phyloP scores from a whole-genome alignment of 2,797 vertebrate species.

The Lycodopsis pacificus region DNA sequence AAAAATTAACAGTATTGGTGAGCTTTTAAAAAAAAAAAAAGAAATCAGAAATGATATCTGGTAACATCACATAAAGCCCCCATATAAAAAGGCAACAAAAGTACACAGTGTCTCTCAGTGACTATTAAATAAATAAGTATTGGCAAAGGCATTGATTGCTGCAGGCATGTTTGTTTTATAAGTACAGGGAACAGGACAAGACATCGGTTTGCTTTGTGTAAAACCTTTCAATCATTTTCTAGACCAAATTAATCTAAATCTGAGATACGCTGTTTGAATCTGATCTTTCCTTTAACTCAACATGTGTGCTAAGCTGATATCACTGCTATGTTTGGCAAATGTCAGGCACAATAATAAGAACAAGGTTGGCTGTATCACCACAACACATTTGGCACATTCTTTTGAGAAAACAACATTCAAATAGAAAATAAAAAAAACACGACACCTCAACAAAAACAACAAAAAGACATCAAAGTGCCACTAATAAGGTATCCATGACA shows the following conservation, averaged over 20 bases:
- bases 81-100: constrained; percentile 61
- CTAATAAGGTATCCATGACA: constrained; percentile 81
- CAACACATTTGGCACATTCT: constrained; percentile 87
- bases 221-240: constrained; percentile 62
- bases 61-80: constrained; percentile 65
- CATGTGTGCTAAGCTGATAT: constrained; percentile 71
- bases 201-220: constrained; percentile 66
- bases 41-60: constrained; percentile 63
- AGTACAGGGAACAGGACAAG: constrained; percentile 65
- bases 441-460: constrained; percentile 72
- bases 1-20: constrained; percentile 57
- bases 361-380: constrained; percentile 79
- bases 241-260: constrained; percentile 64
- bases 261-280: constrained; percentile 54
- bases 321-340: constrained; percentile 76
- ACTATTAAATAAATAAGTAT: constrained; percentile 75
- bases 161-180: constrained; percentile 69
- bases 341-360: constrained; percentile 81
- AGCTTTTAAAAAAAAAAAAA: constrained; percentile 51
- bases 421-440: constrained; percentile 71
- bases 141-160: constrained; percentile 74
- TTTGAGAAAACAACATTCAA: constrained; percentile 82
- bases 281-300: constrained; percentile 59
- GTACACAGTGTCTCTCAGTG: constrained; percentile 73
- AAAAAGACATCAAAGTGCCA: constrained; percentile 84